Conservation (phyloP, 1,140 invertebrate genomes). For the Pemphigus obesinymphae region DNA sequence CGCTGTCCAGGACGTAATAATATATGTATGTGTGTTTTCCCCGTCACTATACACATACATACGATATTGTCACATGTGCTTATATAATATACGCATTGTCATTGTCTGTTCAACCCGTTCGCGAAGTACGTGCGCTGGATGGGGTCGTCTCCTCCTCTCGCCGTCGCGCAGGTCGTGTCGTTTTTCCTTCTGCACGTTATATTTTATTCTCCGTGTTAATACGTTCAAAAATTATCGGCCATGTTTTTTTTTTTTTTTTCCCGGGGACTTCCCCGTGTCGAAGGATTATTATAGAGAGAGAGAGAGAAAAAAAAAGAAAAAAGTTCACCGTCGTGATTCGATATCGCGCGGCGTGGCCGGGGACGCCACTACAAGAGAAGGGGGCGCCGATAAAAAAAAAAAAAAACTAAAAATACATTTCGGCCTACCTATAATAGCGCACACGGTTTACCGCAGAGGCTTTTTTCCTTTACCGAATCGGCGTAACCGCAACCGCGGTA, state of each 20-base stretch:
- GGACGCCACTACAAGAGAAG: not conserved
- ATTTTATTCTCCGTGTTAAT: not conserved
- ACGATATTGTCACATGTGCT: not conserved
- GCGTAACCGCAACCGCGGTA: not conserved
- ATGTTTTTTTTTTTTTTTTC: not conserved
- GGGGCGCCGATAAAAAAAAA: not conserved
- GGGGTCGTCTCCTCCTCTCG: not conserved
- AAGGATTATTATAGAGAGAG: constrained; percentile 13
- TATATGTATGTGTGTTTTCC: no score
- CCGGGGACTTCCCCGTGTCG: not conserved
- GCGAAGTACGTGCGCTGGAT: not conserved
- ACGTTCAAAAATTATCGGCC: constrained; percentile 18
- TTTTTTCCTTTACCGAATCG: not conserved
- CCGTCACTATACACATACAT: not conserved
- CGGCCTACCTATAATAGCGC: not conserved
- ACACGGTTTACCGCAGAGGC: not conserved
- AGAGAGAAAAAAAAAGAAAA: not conserved
- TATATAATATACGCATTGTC: not conserved
- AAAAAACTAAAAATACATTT: constrained; percentile 2
- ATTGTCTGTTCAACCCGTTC: constrained; percentile 34
- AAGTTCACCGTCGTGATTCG: not conserved
- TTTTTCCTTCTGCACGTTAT: not conserved
- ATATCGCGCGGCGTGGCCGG: not conserved
- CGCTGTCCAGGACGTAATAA: not conserved
- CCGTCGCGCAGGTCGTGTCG: not conserved